phyloP scores from a whole-genome alignment of 1,140 invertebrate species.

The Campoletis sonorensis region DNA sequence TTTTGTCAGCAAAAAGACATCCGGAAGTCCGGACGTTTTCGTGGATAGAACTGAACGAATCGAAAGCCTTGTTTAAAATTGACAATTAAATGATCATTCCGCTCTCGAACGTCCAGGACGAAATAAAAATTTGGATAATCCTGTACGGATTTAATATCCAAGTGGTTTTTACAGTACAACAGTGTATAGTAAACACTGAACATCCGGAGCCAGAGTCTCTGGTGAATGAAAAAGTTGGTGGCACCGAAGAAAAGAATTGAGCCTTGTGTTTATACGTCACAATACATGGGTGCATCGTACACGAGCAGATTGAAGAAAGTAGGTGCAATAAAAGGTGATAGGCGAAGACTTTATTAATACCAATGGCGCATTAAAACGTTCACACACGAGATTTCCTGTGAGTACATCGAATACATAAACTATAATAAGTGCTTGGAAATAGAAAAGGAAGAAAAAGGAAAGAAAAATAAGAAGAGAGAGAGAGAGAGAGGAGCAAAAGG shows the following conservation, averaged over 20 bases:
- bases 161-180: not conserved
- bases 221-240: not conserved
- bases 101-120: too few relatives aligned
- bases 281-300: not conserved
- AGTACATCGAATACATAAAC: constrained; percentile 28
- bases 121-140: not conserved
- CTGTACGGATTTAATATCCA: not conserved
- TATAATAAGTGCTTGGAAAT: constrained; percentile 13
- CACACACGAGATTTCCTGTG: constrained; percentile 25
- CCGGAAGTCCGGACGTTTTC: too few relatives aligned
- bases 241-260: not conserved
- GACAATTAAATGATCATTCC: too few relatives aligned
- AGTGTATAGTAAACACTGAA: not conserved
- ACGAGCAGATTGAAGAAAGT: constrained; percentile 12
- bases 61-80: too few relatives aligned
- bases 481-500: constrained; percentile 3
- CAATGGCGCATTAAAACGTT: constrained; percentile 28
- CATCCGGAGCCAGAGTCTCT: not conserved
- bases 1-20: too few relatives aligned
- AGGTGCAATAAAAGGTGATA: not conserved
- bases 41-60: too few relatives aligned
- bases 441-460: not conserved
- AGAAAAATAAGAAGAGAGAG: not conserved
- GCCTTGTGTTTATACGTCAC: not conserved
- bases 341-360: constrained; percentile 18